Evolutionary conservation across 2,797 vertebrate species (phyloP), one percentile per base, ranked within the genome.

Genomic region (Cetoscarus ocellatus): DNA sequence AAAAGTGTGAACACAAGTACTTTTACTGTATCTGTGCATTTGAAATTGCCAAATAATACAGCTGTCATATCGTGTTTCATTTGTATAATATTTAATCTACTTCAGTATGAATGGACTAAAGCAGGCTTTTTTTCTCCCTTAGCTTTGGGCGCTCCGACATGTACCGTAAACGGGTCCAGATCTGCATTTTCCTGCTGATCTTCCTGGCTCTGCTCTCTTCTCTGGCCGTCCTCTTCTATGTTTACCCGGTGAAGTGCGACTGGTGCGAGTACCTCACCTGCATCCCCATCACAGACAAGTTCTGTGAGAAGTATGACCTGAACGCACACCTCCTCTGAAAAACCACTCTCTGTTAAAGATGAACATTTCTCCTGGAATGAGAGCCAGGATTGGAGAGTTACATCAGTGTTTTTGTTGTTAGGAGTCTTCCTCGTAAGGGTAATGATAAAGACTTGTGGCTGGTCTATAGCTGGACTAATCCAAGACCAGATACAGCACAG

Each of bases 191-290:
- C 75, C 94, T 98, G 88, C 85, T 95, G 42, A 92, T 98, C 75
- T 99, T 98, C 84, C 77, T 96, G 66, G 97, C 95, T 39, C 96
- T 99, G 66, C 93, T 98, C 77, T 94, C 96, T 0, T 88, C 95
- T 68, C 94, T 99, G 64, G 96, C 95, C 35, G 94, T 98, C 47
- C 95, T 99, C 56, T 99, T 99, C 91, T 99, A 99, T 55, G 91
- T 98, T 84, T 96, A 97, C 86, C 97, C 97, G 0, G 93, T 99
- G 50, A 97, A 95, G 88, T 99, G 98, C 0, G 95, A 97, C 82
- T 99, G 97, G 97, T 99, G 98, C 0, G 98, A 99, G 88, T 95
- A 96, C 88, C 96, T 99, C 82, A 99, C 98, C 66, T 99, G 98
- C 84, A 98, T 99, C 87, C 97, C 98, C 3, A 96, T 99, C 94